Conservation (phyloP, 2,797 vertebrate species). For the Mionectes olivaceus region DNA sequence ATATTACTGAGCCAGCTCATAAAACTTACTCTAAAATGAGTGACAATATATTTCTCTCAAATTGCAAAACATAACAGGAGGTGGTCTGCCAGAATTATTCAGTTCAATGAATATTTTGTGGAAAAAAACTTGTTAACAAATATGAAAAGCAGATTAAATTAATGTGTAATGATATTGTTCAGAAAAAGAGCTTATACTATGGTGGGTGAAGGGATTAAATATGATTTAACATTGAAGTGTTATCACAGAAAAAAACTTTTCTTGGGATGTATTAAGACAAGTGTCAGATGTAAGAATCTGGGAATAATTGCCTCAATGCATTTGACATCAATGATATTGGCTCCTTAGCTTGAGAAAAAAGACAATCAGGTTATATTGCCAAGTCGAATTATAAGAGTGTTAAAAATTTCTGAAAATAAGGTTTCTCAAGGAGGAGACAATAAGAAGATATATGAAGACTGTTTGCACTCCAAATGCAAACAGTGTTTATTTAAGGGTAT, state of each 20-base stretch:
- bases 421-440: not conserved
- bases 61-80: not conserved
- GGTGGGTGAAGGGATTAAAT: not conserved
- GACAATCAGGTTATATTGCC: not conserved
- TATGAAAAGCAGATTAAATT: not conserved
- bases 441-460: not conserved
- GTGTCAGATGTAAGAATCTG: not conserved
- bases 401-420: not conserved
- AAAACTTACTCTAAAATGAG: not conserved
- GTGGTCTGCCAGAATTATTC: not conserved
- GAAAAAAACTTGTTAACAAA: not conserved
- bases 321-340: not conserved
- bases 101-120: not conserved
- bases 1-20: not conserved
- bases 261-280: not conserved
- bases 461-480: not conserved
- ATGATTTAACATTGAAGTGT: not conserved
- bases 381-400: not conserved
- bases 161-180: not conserved
- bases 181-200: not conserved
- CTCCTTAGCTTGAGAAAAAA: not conserved
- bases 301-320: not conserved
- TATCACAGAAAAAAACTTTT: not conserved
- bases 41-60: not conserved
- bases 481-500: not conserved